phyloP scores from a whole-genome alignment of 2,113 vertebrate species.

The Actenoides hombroni region DNA sequence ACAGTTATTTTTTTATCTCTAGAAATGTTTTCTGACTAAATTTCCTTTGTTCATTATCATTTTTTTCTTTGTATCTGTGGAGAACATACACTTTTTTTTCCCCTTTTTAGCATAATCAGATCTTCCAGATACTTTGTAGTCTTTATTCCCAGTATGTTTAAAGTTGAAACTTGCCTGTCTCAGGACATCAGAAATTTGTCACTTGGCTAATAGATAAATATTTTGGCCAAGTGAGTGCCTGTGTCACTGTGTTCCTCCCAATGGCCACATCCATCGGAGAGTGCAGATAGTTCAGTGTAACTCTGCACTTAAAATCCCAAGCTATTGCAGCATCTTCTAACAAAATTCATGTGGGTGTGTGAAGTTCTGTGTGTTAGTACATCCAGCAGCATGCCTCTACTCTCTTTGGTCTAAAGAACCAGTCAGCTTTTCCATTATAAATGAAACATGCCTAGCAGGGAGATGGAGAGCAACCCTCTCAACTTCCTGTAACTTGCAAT shows the following conservation, averaged over 20 bases:
- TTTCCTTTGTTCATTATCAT: rapidly evolving
- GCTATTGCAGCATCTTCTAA: background rate
- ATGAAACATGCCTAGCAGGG: background rate
- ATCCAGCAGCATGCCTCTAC: background rate
- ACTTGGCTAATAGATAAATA: background rate
- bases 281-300: background rate
- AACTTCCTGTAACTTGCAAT: background rate
- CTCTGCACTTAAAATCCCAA: background rate
- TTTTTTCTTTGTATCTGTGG: background rate
- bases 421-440: background rate
- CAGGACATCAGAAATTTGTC: background rate
- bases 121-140: background rate
- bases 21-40: background rate
- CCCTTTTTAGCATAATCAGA: background rate
- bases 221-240: background rate
- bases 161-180: background rate
- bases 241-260: background rate
- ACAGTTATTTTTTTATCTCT: background rate
- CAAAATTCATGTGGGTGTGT: background rate
- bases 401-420: background rate
- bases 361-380: background rate
- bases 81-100: background rate
- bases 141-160: background rate
- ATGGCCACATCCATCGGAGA: background rate
- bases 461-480: background rate